Conservation (phyloP, 2,113 vertebrate species). For the Morone saxatilis region DNA sequence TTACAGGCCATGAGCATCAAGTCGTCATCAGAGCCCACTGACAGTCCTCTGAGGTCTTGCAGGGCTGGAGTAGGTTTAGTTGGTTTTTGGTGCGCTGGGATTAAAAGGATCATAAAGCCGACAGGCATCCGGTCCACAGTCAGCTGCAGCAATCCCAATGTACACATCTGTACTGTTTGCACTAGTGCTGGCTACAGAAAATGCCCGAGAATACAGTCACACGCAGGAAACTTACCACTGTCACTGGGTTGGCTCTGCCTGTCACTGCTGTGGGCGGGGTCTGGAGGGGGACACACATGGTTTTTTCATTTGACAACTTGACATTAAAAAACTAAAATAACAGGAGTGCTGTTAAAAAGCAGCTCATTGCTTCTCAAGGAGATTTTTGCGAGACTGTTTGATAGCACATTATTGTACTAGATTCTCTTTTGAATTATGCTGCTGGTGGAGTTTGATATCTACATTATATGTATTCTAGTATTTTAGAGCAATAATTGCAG, state of each 20-base stretch:
- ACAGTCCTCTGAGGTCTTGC: slow-evolving; percentile 51
- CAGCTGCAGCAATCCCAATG: slow-evolving; percentile 12
- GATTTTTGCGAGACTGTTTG: no score
- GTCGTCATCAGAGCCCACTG: slow-evolving; percentile 58
- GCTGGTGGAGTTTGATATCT: no score
- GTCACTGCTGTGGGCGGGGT: slow-evolving; percentile 55
- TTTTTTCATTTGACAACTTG: not conserved
- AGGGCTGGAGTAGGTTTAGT: slow-evolving; percentile 45
- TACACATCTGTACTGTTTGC: not conserved
- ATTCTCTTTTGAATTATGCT: no score
- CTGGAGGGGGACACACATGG: slow-evolving; percentile 40
- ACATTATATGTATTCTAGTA: no score
- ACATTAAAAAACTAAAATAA: not conserved
- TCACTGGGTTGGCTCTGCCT: slow-evolving; percentile 61
- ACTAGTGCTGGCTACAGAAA: not conserved
- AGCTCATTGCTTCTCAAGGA: no score
- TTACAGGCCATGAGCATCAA: slow-evolving; percentile 70
- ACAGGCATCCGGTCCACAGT: slow-evolving; percentile 3
- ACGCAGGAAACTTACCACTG: slow-evolving; percentile 51
- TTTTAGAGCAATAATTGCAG: no score
- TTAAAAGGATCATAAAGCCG: slow-evolving; percentile 22
- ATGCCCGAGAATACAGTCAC: not conserved
- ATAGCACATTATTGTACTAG: no score
- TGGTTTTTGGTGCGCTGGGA: slow-evolving; percentile 26
- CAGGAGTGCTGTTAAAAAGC: no score